phyloP scores from a whole-genome alignment of 2,797 vertebrate species.

The Pantherophis vulpinus region DNA sequence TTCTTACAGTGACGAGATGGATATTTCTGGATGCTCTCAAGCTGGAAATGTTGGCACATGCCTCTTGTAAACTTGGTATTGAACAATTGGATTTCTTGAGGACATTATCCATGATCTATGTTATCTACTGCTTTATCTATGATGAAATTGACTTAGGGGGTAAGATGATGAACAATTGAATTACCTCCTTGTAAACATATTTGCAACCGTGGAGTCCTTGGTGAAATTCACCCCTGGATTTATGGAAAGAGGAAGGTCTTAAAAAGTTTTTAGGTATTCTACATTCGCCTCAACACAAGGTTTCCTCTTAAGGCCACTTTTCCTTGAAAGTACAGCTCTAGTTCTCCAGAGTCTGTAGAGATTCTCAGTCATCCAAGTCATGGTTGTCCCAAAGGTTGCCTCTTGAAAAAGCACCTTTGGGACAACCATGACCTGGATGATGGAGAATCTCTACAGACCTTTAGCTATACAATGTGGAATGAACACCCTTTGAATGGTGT shows the following conservation, averaged over 20 bases:
- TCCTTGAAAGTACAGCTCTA: neutral
- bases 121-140: neutral
- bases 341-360: neutral
- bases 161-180: neutral
- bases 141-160: neutral
- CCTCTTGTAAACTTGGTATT: neutral
- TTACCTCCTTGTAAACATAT: neutral
- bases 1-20: neutral
- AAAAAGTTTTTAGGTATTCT: neutral
- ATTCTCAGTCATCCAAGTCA: no score
- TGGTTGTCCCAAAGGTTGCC: no score
- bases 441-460: no score
- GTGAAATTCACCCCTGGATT: neutral
- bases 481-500: no score
- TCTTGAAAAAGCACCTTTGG: no score
- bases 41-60: neutral
- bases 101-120: neutral
- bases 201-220: neutral
- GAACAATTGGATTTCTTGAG: neutral
- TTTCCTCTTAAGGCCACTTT: neutral
- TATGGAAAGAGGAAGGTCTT: neutral
- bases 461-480: no score
- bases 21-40: neutral
- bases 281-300: neutral
- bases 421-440: no score